phyloP scores from a whole-genome alignment of 2,797 vertebrate species.

The Catostomus latipinnis region DNA sequence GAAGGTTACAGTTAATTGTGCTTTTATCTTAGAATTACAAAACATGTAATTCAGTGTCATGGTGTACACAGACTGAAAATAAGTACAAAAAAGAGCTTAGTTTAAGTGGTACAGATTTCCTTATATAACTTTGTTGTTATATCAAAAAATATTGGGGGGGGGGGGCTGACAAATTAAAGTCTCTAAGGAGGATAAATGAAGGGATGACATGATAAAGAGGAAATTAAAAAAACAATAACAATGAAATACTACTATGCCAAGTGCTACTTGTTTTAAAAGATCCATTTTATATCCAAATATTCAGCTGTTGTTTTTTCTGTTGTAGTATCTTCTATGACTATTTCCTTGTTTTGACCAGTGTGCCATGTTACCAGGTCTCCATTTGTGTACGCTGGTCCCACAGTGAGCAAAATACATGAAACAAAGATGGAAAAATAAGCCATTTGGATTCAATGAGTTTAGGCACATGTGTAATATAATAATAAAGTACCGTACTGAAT shows the following conservation, averaged over 20 bases:
- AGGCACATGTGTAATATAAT: too few relatives aligned
- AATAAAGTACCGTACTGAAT: too few relatives aligned
- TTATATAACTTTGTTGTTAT: constrained; percentile 41
- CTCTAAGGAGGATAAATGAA: constrained; percentile 12
- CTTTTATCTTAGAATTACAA: constrained; percentile 59
- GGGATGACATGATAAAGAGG: not conserved
- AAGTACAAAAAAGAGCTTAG: constrained; percentile 20
- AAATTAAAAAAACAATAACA: constrained; percentile 15
- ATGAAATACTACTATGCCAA: constrained; percentile 8
- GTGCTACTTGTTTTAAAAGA: constrained; percentile 55
- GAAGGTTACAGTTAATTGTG: constrained; percentile 1
- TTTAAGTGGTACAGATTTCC: not conserved
- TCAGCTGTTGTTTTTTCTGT: constrained; percentile 64
- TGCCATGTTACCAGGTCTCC: constrained; percentile 50
- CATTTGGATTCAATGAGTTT: too few relatives aligned
- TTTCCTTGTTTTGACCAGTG: constrained; percentile 55
- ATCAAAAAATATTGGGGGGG: constrained; percentile 7
- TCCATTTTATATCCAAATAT: constrained; percentile 72
- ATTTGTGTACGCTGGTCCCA: constrained; percentile 51
- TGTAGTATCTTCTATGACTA: constrained; percentile 59
- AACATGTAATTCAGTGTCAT: constrained; percentile 59
- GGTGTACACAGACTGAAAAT: constrained; percentile 23
- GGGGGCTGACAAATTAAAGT: constrained; percentile 15
- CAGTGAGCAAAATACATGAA: constrained; percentile 35
- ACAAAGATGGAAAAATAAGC: not conserved